Percentiles rank a stretch among this genome's conserved stretches.
These are phyloP conservation scores for Callaeas wilsoni DNA, from an alignment of 2,113 vertebrate genomes.

Conservation along the genomic window DNA sequence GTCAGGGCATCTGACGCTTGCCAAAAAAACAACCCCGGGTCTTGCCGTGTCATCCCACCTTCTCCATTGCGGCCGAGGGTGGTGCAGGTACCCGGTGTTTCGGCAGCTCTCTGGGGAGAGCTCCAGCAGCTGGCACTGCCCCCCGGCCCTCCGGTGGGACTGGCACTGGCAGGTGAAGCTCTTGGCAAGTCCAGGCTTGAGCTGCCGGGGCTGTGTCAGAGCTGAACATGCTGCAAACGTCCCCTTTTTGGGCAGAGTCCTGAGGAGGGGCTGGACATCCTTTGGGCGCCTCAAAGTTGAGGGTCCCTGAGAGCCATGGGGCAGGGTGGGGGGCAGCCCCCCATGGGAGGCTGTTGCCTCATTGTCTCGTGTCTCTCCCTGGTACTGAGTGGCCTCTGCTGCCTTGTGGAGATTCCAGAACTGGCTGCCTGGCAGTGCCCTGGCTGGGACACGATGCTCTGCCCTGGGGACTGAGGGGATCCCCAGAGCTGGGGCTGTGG, in stretches of 20 bases:
- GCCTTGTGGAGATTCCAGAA: background rate
- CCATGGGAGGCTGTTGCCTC: background rate
- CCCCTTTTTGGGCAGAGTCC: background rate
- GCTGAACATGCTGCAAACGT: rapidly evolving
- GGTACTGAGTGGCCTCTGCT: rapidly evolving
- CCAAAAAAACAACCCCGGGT: background rate
- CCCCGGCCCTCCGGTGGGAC: background rate
- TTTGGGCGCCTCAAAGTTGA: rapidly evolving
- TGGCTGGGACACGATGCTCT: background rate
- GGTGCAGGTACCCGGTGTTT: background rate
- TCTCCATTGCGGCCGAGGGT: background rate
- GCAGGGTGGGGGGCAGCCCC: background rate
- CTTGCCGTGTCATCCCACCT: background rate
- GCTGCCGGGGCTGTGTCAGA: background rate
- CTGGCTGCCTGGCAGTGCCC: background rate
- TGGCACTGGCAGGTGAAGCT: background rate
- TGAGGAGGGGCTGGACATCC: background rate
- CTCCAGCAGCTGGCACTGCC: background rate
- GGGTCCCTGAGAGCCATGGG: rapidly evolving
- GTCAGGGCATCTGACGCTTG: background rate
- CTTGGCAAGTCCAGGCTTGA: background rate
- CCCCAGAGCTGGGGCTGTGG: background rate
- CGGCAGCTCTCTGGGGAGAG: background rate
- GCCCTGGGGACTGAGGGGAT: background rate
- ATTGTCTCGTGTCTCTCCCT: rapidly evolving